A percentile compares a stretch with the other conserved stretches of the same genome.
Evolutionary conservation across 2,113 vertebrate genomes (phyloP).

Genomic region (Erinaceus europaeus): DNA sequence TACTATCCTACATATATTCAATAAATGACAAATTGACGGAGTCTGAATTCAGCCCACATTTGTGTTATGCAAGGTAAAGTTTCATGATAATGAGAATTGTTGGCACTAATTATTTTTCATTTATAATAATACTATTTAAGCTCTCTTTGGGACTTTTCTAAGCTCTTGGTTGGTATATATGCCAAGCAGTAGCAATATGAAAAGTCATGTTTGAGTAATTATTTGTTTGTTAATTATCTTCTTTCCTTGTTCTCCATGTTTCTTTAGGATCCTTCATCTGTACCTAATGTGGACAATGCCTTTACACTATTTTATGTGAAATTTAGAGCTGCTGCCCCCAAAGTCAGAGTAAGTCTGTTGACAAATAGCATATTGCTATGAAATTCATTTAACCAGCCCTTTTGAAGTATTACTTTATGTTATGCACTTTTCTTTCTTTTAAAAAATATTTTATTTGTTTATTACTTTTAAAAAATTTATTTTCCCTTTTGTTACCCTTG

Average conservation of each 20-base stretch:
- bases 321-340: constrained; percentile 96
- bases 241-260: constrained; percentile 19
- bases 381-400: not conserved
- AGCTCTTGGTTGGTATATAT: constrained; percentile 22
- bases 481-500: no score
- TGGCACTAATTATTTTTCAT: not conserved
- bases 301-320: constrained; percentile 98
- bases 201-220: not conserved
- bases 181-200: not conserved
- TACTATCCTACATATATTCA: not conserved
- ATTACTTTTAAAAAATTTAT: no score
- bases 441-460: no score
- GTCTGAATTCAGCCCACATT: constrained; percentile 1
- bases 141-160: constrained; percentile 2
- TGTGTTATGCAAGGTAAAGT: not conserved
- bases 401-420: not conserved
- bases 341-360: constrained; percentile 92
- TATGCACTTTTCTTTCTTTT: not conserved
- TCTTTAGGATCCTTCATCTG: constrained; percentile 89
- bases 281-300: constrained; percentile 93
- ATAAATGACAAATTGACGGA: not conserved
- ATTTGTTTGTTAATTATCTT: constrained; percentile 56
- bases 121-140: not conserved
- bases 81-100: not conserved
- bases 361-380: not conserved